Evolutionary conservation across 2,113 vertebrate species (phyloP).

Genomic region (Notarius quadriscutis): DNA sequence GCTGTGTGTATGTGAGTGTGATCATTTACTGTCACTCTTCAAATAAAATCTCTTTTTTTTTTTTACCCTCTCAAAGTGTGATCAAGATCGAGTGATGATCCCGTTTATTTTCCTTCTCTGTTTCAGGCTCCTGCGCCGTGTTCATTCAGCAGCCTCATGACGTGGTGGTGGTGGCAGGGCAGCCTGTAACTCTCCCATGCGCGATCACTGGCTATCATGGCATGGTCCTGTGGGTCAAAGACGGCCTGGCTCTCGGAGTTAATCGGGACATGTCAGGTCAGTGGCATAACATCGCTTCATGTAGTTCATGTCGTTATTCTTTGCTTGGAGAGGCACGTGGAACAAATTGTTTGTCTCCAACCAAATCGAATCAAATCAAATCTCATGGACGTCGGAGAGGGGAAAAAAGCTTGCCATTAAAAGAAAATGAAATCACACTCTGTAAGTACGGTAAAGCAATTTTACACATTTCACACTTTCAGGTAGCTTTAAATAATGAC

Average conservation of each 20-base stretch:
- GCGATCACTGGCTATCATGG: conserved; percentile 87
- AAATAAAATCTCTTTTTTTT: too few relatives aligned
- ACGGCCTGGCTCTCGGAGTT: conserved; percentile 85
- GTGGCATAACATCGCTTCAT: neutral
- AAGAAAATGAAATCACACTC: neutral
- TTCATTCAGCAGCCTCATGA: conserved; percentile 89
- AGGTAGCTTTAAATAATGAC: neutral
- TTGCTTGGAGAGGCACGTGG: neutral
- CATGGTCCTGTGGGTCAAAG: conserved; percentile 90
- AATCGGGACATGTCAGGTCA: conserved; percentile 87
- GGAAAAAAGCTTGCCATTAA: neutral
- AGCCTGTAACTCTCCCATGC: conserved; percentile 84
- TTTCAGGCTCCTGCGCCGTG: conserved; percentile 78
- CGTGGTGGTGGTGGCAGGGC: conserved; percentile 84
- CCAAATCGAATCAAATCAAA: conserved; percentile 37
- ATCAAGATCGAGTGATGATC: neutral
- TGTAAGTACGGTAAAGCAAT: too few relatives aligned
- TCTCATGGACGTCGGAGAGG: conserved; percentile 12
- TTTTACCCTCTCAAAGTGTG: neutral
- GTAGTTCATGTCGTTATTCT: neutral
- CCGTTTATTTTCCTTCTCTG: neutral
- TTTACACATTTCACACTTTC: neutral
- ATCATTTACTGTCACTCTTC: too few relatives aligned
- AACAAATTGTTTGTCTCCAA: neutral
- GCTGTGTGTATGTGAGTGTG: neutral